Base-by-base conservation (phyloP, 1,140 invertebrate genomes). In the Brachionus calyciflorus region DNA sequence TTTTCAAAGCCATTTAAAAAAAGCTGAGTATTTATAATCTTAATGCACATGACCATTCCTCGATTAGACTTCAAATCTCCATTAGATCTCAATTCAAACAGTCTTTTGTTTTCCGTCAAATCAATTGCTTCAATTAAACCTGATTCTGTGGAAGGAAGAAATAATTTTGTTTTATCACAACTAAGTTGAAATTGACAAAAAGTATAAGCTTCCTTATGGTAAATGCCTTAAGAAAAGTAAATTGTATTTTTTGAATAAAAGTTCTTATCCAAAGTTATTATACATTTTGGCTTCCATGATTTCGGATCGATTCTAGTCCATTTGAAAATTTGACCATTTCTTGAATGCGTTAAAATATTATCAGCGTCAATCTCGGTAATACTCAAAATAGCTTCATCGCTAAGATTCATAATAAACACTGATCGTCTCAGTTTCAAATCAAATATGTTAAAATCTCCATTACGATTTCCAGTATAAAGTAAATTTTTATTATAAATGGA, bases 371-470 rank as follows among this genome's bases (percentile, higher is more conserved):
- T 37, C 51, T 73, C 69, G n/a, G 19, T 14, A 9, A 73, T 55
- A 24, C 21, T 6, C 6, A 73, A 37, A 51, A 73, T 19, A 37
- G 69, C n/a, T 41, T 73, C 69, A 1, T 21, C 10, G 10, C 40
- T 55, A 3, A 28, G 10, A 53, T 55, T 73, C n/a, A 21, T 24
- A 9, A 6, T 14, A 40, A 51, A 73, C 19, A 73, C 51, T 19
- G 69, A 55, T 73, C 69, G 24, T 33, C 69, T 37, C 12, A 17
- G 12, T 30, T 30, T 73, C 14, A 73, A 49, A 10, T 49, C 48
- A n/a, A 41, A 73, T 40, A 73, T 55, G 41, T 49, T 73, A n/a
- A 73, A 40, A 37, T 73, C 69, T 33, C 69, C 69, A 24, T 73
- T 33, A 26, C 69, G 46, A 37, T 73, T 55, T 21, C 69, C 46